Conservation (phyloP, 2,113 vertebrate genomes). For the Seriola rivoliana region DNA sequence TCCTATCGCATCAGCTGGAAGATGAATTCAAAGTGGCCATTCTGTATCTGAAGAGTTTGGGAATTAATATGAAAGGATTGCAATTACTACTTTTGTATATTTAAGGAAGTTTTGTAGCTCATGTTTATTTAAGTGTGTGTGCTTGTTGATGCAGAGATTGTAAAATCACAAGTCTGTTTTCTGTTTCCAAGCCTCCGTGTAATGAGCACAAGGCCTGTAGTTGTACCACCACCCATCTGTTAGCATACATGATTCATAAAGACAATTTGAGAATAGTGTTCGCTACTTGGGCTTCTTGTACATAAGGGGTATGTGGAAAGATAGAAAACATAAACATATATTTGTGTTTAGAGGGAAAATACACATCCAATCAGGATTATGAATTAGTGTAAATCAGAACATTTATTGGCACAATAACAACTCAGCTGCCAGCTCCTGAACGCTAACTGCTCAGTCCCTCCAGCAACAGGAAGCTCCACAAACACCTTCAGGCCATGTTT, state of each 20-base stretch:
- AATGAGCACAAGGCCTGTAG: background rate
- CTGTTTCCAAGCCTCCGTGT: background rate
- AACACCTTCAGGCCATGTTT: background rate
- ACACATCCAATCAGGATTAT: background rate
- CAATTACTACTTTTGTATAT: slow-evolving; percentile 3
- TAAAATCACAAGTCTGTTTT: background rate
- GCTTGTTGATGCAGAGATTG: background rate
- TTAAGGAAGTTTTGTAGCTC: background rate
- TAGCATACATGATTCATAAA: slow-evolving; percentile 15
- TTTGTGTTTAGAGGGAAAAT: too few species aligned
- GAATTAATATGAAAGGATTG: slow-evolving; percentile 7
- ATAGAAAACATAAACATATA: background rate
- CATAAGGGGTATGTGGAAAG: background rate
- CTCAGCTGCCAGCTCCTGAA: too few species aligned
- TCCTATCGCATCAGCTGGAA: slow-evolving; percentile 20
- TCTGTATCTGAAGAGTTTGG: slow-evolving; percentile 3
- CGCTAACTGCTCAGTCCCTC: too few species aligned
- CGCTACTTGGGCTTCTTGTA: background rate
- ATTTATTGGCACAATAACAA: too few species aligned
- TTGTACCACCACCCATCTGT: background rate
- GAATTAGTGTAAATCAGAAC: background rate
- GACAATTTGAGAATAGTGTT: background rate
- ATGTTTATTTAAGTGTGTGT: background rate
- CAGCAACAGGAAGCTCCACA: too few species aligned
- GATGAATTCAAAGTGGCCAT: slow-evolving; percentile 27